A percentile compares a stretch with the other conserved stretches of the same genome.
These are phyloP conservation scores for Leptinotarsa defecta DNA, from an alignment of 1,140 invertebrate genomes.

Conservation along the genomic window DNA sequence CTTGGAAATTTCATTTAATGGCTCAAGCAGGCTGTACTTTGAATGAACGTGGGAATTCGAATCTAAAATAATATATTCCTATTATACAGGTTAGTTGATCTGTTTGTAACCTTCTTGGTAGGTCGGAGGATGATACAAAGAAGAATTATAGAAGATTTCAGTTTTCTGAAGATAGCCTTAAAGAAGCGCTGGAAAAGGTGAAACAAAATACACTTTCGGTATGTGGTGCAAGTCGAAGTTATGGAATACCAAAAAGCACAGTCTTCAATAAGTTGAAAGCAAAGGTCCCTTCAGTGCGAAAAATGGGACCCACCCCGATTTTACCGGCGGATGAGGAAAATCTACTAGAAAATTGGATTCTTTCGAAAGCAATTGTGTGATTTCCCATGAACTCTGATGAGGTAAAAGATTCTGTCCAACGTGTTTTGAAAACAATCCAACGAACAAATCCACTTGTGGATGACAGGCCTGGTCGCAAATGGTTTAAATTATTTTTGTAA, in stretches of 20 bases:
- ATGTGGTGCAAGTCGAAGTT: slow-evolving; percentile 14
- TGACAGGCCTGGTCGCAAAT: slow-evolving; percentile 40
- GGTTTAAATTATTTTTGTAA: slow-evolving; percentile 30
- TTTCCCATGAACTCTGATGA: slow-evolving; percentile 51
- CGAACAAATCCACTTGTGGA: slow-evolving; percentile 27
- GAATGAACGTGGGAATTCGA: no score
- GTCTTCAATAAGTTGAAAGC: slow-evolving; percentile 46
- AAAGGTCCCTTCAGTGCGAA: slow-evolving; percentile 41
- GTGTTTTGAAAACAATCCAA: slow-evolving; percentile 42
- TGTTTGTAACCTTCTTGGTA: no score
- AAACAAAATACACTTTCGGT: background rate
- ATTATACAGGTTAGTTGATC: no score
- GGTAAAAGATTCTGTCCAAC: slow-evolving; percentile 52
- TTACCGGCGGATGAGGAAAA: slow-evolving; percentile 47
- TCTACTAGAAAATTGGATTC: slow-evolving; percentile 48
- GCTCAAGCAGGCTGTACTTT: no score
- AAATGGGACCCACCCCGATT: slow-evolving; percentile 48
- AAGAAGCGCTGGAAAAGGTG: background rate
- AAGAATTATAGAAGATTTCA: background rate
- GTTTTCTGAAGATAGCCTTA: background rate
- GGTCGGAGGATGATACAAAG: background rate
- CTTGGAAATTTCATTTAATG: no score
- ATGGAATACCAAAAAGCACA: slow-evolving; percentile 48
- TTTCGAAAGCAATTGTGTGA: slow-evolving; percentile 48
- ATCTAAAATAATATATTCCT: no score